Conservation (phyloP, 2,797 vertebrate species). For the Vespertilio murinus region DNA sequence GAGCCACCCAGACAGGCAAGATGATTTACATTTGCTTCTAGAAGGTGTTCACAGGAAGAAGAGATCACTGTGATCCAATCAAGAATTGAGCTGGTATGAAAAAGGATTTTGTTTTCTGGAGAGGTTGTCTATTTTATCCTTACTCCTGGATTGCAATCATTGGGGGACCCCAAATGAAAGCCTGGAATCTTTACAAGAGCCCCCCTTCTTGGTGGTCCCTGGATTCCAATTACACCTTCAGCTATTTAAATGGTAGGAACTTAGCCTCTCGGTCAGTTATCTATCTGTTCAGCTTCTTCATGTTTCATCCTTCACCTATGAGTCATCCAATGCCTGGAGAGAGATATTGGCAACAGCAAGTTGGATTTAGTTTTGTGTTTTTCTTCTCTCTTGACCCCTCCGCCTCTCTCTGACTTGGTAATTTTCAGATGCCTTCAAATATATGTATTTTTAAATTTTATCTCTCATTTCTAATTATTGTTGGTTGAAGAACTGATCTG, state of each 20-base stretch:
- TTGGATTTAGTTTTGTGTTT: not conserved
- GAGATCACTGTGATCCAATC: not conserved
- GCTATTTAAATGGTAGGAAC: not conserved
- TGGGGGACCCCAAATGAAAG: not conserved
- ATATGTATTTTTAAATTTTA: not conserved
- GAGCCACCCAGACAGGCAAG: not conserved
- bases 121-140: not conserved
- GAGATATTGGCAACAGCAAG: not conserved
- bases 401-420: not conserved
- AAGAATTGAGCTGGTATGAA: not conserved
- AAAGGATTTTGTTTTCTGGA: not conserved
- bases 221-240: not conserved
- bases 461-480: not conserved
- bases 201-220: not conserved
- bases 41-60: not conserved
- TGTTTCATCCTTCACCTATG: not conserved
- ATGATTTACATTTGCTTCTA: slow-evolving; percentile 24
- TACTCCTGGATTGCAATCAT: not conserved
- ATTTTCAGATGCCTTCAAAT: not conserved
- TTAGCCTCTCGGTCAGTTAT: not conserved
- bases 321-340: not conserved
- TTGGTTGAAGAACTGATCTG: not conserved
- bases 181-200: not conserved
- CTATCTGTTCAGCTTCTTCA: not conserved
- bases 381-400: not conserved